Percentiles rank a stretch among this genome's conserved stretches.
Conservation (phyloP, 1,140 invertebrate species). For the Polyergus mexicanus region DNA sequence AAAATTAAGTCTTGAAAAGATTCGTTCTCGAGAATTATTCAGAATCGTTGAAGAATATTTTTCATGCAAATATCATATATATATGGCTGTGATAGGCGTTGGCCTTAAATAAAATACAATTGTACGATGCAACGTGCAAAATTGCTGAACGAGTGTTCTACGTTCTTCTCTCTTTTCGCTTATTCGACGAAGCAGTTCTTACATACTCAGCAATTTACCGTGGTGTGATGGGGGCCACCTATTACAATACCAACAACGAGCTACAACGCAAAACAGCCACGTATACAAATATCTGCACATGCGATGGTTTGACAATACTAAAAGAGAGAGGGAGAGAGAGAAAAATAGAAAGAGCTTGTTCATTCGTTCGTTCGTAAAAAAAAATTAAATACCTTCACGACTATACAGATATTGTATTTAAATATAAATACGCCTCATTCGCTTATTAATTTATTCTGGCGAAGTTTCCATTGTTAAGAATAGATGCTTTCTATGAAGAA, state of each 20-base stretch:
- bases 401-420: background rate
- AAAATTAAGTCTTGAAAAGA: background rate
- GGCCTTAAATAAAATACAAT: conserved; percentile 14
- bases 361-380: background rate
- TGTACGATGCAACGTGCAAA: conserved; percentile 17
- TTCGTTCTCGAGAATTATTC: background rate
- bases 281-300: conserved; percentile 50
- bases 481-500: background rate
- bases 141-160: conserved; percentile 38
- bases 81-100: background rate
- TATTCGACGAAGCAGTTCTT: conserved; percentile 65
- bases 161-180: conserved; percentile 56
- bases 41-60: background rate
- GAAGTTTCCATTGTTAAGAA: background rate
- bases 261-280: conserved; percentile 32
- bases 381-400: too few relatives aligned
- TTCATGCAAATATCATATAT: too few relatives aligned
- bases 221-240: background rate
- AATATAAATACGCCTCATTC: background rate
- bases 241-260: conserved; percentile 18
- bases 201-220: conserved; percentile 48
- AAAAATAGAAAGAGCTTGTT: too few relatives aligned
- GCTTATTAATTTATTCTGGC: background rate
- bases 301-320: background rate
- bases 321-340: too few relatives aligned